Evolutionary conservation across 1,140 invertebrate species (phyloP).

Genomic region (Bombus confusus): DNA sequence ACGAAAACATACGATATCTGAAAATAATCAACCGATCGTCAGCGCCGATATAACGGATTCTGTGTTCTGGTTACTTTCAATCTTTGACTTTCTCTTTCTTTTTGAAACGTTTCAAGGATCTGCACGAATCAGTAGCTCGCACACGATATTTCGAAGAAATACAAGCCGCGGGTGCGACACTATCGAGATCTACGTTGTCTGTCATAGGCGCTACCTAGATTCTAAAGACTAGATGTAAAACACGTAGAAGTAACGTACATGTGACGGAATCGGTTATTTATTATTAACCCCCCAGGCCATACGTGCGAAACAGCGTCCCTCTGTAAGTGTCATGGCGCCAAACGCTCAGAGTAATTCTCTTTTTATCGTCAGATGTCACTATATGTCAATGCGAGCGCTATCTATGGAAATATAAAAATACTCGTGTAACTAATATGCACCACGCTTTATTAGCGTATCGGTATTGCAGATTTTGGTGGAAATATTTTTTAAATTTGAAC

Average conservation of each 20-base stretch:
- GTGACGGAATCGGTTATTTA: slow-evolving; percentile 55
- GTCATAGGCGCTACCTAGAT: slow-evolving; percentile 45
- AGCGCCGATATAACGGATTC: background rate
- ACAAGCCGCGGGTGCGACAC: slow-evolving; percentile 34
- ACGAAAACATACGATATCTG: background rate
- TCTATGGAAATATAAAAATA: background rate
- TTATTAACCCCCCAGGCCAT: slow-evolving; percentile 57
- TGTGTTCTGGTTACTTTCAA: background rate
- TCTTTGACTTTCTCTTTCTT: slow-evolving; percentile 34
- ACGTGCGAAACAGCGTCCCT: slow-evolving; percentile 48
- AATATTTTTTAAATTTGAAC: slow-evolving; percentile 1
- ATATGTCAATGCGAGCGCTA: background rate
- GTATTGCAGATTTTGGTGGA: background rate
- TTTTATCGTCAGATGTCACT: background rate
- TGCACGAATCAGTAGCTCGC: slow-evolving; percentile 12
- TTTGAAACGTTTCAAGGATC: slow-evolving; percentile 39
- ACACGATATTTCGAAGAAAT: slow-evolving; percentile 5
- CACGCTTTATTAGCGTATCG: background rate
- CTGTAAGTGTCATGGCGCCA: slow-evolving; percentile 27
- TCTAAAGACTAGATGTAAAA: slow-evolving; percentile 38
- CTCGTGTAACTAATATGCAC: background rate
- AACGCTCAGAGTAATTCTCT: background rate
- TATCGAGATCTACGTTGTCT: slow-evolving; percentile 22
- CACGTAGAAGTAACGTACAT: slow-evolving; percentile 40
- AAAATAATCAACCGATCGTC: background rate